Evolutionary conservation across 2,113 vertebrate species (phyloP).

Genomic region (Tetrax tetrax): DNA sequence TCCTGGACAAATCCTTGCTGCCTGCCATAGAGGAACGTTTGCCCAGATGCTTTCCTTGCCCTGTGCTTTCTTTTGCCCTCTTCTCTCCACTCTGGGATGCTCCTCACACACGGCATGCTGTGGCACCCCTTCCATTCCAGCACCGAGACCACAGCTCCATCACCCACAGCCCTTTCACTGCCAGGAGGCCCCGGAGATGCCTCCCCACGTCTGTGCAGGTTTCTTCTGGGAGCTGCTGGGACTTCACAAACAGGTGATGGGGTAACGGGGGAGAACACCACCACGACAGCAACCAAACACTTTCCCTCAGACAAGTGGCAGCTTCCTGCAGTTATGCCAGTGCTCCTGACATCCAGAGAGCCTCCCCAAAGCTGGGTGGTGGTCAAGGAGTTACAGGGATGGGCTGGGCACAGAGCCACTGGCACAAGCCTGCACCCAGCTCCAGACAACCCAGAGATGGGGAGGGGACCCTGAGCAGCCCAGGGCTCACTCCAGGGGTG

Average conservation of each 20-base stretch:
- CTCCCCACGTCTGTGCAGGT: accelerated
- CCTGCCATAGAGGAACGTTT: background rate
- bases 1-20: background rate
- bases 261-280: background rate
- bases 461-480: background rate
- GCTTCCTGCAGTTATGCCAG: background rate
- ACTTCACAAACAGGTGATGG: accelerated
- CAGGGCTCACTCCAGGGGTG: background rate
- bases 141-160: background rate
- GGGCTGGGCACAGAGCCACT: background rate
- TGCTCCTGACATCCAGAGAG: background rate
- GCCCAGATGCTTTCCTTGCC: background rate
- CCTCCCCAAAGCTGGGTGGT: background rate
- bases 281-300: background rate
- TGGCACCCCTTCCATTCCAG: background rate
- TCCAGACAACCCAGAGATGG: accelerated
- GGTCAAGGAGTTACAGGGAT: accelerated
- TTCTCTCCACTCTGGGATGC: background rate
- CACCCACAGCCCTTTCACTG: background rate
- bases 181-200: background rate
- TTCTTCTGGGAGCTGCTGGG: background rate
- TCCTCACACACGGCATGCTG: background rate
- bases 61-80: background rate
- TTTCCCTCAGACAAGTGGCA: background rate
- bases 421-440: background rate